Evolutionary conservation across 2,113 vertebrate species (phyloP).

Genomic region (Athene noctua): DNA sequence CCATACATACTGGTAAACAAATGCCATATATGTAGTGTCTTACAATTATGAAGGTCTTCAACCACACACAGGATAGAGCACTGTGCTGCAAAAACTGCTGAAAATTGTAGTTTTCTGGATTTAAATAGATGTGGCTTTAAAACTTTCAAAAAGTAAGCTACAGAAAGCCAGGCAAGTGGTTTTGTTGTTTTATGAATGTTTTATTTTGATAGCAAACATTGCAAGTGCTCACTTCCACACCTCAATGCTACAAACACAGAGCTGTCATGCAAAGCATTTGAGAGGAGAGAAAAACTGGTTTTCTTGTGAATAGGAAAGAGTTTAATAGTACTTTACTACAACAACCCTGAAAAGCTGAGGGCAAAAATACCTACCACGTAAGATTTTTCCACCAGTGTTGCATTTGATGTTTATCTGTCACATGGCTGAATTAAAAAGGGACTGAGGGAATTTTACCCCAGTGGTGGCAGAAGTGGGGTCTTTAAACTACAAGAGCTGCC

Average conservation of each 20-base stretch:
- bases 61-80: fast-evolving
- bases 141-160: neutral
- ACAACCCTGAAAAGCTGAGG: neutral
- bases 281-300: neutral
- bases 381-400: neutral
- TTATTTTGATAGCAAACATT: neutral
- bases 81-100: neutral
- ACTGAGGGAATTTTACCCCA: neutral
- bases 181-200: neutral
- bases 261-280: neutral
- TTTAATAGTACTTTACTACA: neutral
- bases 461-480: neutral
- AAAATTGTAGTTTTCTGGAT: neutral
- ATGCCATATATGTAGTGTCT: neutral
- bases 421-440: neutral
- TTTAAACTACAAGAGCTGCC: neutral
- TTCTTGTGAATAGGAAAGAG: neutral
- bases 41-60: neutral
- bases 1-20: neutral
- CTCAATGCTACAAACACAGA: neutral
- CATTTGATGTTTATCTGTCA: fast-evolving
- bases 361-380: neutral
- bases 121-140: neutral
- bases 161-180: neutral
- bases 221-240: neutral